Evolutionary conservation across 2,888 invertebrate species (phyloP), one percentile per base, ranked within the genome.

Genomic region (Apocheima hispidaria): DNA sequence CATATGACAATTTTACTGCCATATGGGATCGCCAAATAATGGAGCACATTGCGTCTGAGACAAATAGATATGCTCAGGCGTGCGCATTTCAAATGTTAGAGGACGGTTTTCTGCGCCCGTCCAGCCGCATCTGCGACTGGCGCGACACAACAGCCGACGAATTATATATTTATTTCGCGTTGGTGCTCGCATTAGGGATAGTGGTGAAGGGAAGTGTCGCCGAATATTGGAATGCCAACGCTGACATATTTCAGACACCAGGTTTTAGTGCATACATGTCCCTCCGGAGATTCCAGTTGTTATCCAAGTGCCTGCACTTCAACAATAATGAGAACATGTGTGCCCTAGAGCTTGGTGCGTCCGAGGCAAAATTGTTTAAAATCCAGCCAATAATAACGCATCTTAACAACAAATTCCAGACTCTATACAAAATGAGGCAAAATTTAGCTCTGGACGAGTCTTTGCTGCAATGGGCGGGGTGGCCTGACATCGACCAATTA

Each of bases 21-120:
- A 77, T 75, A 64, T 77, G 76, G 78, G 68, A 75, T 69, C 61
- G 63, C 0, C 20, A 63, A 43, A 60, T 73, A 16, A 76, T 79
- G 71, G 66, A 73, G 55, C 28, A 63, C 38, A 75, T 77, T 21
- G 72, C 36, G 4, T 6, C 6, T 7, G 71, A 77, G 48, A 79
- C 75, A 0, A 78, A 77, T 38, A 52, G 28, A 14, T 76, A 77
- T 54, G 74, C 26, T 26, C 70, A 77, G 58, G 60, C 73, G 46
- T 2, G 68, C n/a, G 67, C 63, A 26, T n/a, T 41, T 2, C 60
- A 4, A 60, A 73, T 28, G 72, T 71, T 41, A n/a, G n/a, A 41
- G 5, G 2, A n/a, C 21, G 20, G 5, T 4, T 12, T 4, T 4
- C 3, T 41, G 12, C 10, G 23, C 1, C 23, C 21, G 4, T 7